Conservation (phyloP, 1,140 invertebrate genomes). For the Sitobion miscanthi region DNA sequence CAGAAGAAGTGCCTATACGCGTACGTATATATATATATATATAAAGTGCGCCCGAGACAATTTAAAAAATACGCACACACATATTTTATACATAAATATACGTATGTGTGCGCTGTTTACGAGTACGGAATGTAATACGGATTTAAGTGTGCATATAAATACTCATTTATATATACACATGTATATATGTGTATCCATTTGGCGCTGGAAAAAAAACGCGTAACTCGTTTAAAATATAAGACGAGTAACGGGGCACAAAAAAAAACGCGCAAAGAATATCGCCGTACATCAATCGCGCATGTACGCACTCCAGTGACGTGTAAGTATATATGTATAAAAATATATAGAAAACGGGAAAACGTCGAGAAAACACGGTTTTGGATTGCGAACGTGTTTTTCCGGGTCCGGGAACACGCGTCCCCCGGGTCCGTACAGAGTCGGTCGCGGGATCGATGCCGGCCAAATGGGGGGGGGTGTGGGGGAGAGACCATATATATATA, state of each 20-base stretch:
- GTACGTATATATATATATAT: too few species aligned
- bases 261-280: not conserved
- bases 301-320: not conserved
- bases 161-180: not conserved
- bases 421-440: not conserved
- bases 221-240: not conserved
- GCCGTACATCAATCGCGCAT: not conserved
- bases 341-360: not conserved
- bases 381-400: not conserved
- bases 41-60: not conserved
- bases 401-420: not conserved
- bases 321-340: not conserved
- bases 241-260: not conserved
- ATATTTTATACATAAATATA: not conserved
- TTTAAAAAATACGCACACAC: not conserved
- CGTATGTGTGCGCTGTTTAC: not conserved
- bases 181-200: not conserved
- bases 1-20: not conserved
- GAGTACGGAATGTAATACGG: slow-evolving; percentile 1
- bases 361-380: not conserved
- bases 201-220: not conserved
- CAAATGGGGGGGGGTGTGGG: not conserved
- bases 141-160: slow-evolving; percentile 20
- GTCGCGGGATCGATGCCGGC: not conserved
- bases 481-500: not conserved